Evolutionary conservation across 2,113 vertebrate species (phyloP), one percentile per base, ranked within the genome.

Genomic region (Boleophthalmus pectinirostris): DNA sequence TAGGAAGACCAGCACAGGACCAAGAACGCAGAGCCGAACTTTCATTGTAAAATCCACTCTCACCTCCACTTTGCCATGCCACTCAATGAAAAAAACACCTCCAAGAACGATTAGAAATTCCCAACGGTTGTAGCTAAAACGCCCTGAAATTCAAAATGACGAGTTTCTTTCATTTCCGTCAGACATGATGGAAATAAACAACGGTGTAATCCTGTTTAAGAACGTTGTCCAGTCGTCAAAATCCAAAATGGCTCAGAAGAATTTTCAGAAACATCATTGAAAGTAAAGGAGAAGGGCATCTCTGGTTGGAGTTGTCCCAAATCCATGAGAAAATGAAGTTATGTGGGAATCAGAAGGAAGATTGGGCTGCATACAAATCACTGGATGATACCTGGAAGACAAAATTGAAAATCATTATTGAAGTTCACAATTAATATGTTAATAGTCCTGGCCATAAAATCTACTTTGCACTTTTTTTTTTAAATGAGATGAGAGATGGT

Each of bases 1-100:
- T 83, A 97, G 95, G 93, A 94, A 94, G 87, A 96, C 91, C 49
- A 96, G 93, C 88, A 96, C 91, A 92, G 94, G 93, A 77, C 94
- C 95, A 91, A 96, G 92, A 86, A 92, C 92, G 93, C 92, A 94
- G 58, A 93, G 91, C 89, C 91, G 90, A 93, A 95, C 86, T 95
- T 87, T 95, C 96, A 97, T 97, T 92, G 94, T 96, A 94, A 93
- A 83, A 64, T 72, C 58, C 57, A 61, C 81, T 81, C 76, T 81
- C 84, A 72, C 75, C 74, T 87, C 80, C 68, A 68, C 66, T 75
- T 56, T 75, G 47, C 72, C 63, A 75, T 70, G 60, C 58, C 68
- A 74, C 56, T 60, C 13, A 16, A 73, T 66, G 77, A 72, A 38
- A 45, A 10, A 65, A 18, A 68, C 11, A 20, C 7, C 68, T 57